Evolutionary conservation across 1,140 invertebrate species (phyloP), one percentile per base, ranked within the genome.

Genomic region (Drosophila varians): DNA sequence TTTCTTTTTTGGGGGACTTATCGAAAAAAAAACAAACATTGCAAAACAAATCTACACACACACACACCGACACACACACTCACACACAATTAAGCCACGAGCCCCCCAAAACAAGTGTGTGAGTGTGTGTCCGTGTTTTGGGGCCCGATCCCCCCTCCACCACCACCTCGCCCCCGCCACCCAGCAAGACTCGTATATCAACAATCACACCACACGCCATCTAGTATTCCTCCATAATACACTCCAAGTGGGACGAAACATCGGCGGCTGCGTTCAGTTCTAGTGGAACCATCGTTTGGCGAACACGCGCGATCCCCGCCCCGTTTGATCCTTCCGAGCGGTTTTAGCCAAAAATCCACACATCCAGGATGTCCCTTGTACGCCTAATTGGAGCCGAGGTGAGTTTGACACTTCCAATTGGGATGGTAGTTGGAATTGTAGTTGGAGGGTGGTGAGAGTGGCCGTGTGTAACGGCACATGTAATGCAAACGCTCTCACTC

Each of bases 381-480:
- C 89, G 89, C 72, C 71, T 90, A 45, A 75, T 90, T 74, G 78
- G 89, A 34, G 64, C 80, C 54, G 77, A 90, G 84, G 89, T 90
- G 38, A 90, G 89, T 58, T 38, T 19, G 4, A 4, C 2, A 6
- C 1, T 0, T 7, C 6, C n/a, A 23, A 34, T 12, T 8, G 5
- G 25, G 7, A 42, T 28, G 8, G 0, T 4, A 12, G 3, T 36
- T 4, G 12, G 34, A 6, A 12, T n/a, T n/a, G 34, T 12, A 1
- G 9, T 4, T 11, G 12, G 23, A 19, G 36, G 9, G 8, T 16
- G 8, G 42, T 42, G 19, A 12, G 19, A 26, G n/a, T n/a, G n/a
- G n/a, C n/a, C n/a, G n/a, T n/a, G 36, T 45, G 54, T 18, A 48
- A 53, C 11, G 31, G 12, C 18, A 45, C 11, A 38, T 38, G 36